Evolutionary conservation across 1,140 invertebrate species (phyloP).

Genomic region (Bombus sylvicola): DNA sequence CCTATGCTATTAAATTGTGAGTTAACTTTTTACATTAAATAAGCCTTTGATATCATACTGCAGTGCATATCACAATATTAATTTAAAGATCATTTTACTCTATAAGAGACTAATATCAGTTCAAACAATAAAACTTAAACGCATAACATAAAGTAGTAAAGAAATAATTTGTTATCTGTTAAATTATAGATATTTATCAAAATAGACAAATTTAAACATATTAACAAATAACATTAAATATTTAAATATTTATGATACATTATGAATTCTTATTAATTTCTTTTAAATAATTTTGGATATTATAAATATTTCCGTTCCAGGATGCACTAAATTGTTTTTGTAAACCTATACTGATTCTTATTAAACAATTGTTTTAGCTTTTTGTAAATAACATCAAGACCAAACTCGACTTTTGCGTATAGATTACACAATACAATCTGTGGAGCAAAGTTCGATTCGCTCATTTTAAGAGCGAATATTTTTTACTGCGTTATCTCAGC

Average conservation of each 20-base stretch:
- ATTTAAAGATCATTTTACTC: not conserved
- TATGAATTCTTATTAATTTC: slow-evolving; percentile 2
- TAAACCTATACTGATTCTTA: slow-evolving; percentile 39
- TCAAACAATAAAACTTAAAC: not conserved
- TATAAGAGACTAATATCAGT: not conserved
- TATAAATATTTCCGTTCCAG: slow-evolving; percentile 48
- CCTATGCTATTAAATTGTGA: not conserved
- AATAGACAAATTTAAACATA: slow-evolving; percentile 16
- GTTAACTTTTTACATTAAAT: slow-evolving; percentile 1
- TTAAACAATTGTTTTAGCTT: slow-evolving; percentile 46
- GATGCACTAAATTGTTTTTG: slow-evolving; percentile 26
- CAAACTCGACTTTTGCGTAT: slow-evolving; percentile 38
- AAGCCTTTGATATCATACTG: not conserved
- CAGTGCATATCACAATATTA: not conserved
- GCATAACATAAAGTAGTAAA: not conserved
- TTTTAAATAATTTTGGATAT: slow-evolving; percentile 7
- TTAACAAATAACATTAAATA: not conserved
- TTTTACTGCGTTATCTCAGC: slow-evolving; percentile 38
- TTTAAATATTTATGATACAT: slow-evolving; percentile 19
- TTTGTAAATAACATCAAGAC: slow-evolving; percentile 60
- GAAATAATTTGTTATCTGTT: slow-evolving; percentile 13
- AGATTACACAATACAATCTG: slow-evolving; percentile 40
- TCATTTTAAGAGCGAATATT: slow-evolving; percentile 48
- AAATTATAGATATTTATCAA: slow-evolving; percentile 25
- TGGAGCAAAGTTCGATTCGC: slow-evolving; percentile 53